Evolutionary conservation across 2,113 vertebrate genomes (phyloP), one percentile per base, ranked within the genome.

Genomic region (Dasyornis broadbenti): DNA sequence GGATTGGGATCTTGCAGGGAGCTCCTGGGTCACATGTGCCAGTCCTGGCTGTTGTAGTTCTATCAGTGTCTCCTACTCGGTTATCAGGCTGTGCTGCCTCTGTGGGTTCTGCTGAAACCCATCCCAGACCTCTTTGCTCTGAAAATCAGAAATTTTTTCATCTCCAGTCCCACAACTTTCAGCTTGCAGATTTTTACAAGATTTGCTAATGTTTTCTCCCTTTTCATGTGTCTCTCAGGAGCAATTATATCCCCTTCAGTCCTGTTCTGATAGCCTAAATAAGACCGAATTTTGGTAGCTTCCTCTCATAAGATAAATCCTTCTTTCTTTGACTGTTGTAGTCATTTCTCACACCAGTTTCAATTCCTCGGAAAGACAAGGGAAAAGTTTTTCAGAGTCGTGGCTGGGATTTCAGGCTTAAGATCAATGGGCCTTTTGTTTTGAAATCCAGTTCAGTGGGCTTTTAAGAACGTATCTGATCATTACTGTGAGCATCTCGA

Each of bases 361-460:
- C 18, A 17, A 18, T 80, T 93, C 92, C 54, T 71, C 11, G 8
- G 80, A 63, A 80, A 65, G 47, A 80, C 23, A 24, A 47, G 26
- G 15, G 26, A 69, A 53, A 73, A 82, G 18, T 6, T 81, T 83
- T 90, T 83, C 33, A 49, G 66, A 72, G 39, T n/a, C 33, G 52
- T 59, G 31, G 11, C 52, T 89, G 89, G 69, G 68, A 83, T 80
- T 92, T 93, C 47, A 93, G 86, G 77, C 69, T 90, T 66, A n/a
- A 83, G 42, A 90, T 91, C 80, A 89, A 84, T 50, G 47, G 52
- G 30, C 22, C 68, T 95, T 93, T 86, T 89, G 68, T 89, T 97
- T 86, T 16, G 2, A 86, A 93, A 84, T 68, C 56, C 72, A 81
- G 1, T 91, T 94, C 7, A 6, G 35, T 78, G 85, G 54, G 52